These are phyloP conservation scores for Ashinkailepas kermadecensis DNA, from an alignment of 2,888 invertebrate genomes.

Conservation along the genomic window DNA sequence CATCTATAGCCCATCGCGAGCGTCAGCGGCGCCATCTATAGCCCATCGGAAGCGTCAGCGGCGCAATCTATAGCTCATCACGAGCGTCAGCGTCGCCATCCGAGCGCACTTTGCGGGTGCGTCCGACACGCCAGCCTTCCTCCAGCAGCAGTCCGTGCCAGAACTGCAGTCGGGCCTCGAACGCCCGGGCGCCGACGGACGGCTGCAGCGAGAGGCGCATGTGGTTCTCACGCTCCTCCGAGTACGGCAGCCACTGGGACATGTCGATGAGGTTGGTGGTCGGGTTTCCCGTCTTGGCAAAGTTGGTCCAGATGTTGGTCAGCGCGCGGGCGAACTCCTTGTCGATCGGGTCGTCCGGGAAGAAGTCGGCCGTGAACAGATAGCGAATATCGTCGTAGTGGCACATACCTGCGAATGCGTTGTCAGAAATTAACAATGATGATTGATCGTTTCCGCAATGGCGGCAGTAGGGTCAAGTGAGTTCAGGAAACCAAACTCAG, in stretches of 20 bases:
- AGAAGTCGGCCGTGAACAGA: background rate
- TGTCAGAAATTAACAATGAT: too few relatives aligned
- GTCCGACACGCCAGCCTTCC: background rate
- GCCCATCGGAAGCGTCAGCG: too few relatives aligned
- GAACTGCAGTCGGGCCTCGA: background rate
- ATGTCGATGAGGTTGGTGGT: background rate
- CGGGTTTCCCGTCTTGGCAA: conserved; percentile 3
- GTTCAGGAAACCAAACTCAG: too few relatives aligned
- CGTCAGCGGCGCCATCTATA: too few relatives aligned
- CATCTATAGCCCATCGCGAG: background rate
- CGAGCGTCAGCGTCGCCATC: background rate
- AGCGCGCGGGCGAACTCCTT: background rate
- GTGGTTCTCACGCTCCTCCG: background rate
- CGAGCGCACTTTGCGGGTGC: background rate
- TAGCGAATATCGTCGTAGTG: conserved; percentile 13
- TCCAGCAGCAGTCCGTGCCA: background rate
- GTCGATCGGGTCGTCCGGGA: background rate
- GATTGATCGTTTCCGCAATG: too few relatives aligned
- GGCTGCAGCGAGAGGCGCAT: conserved; percentile 17
- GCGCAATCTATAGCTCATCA: too few relatives aligned
- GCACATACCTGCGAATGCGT: background rate
- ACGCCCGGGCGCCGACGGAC: background rate
- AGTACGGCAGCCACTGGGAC: conserved; percentile 12
- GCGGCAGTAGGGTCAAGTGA: too few relatives aligned
- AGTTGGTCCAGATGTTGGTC: conserved; percentile 21